Evolutionary conservation across 2,797 vertebrate genomes (phyloP), one percentile per base, ranked within the genome.

Genomic region (Tauraco hartlaubi): DNA sequence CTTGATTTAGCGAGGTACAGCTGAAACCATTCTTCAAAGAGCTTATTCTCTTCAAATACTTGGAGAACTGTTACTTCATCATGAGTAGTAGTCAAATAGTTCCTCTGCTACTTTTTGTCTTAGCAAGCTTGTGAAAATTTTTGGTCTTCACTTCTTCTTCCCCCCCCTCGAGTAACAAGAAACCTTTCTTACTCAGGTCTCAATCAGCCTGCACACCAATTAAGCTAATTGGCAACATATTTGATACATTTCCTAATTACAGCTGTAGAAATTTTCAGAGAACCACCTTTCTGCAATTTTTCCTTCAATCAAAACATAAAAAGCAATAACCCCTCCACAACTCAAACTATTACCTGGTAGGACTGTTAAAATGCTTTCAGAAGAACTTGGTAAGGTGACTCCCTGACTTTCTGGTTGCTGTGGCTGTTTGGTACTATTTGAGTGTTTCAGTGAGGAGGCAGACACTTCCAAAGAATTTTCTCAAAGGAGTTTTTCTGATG

Each of bases 181-280:
- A 91, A 85, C 49, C 39, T 94, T 54, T 80, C 61, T 56, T 69
- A 31, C 54, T 76, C 35, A n/a, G 67, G 81, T 72, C 46, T 92
- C 52, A 92, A 43, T 91, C 78, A 73, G 49, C 31, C 43, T 78
- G 90, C 61, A 9, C n/a, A 29, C 61, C 54, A 88, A 78, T 91
- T 94, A 93, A 85, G 91, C 48, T 90, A 86, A 78, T 62, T 91
- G 89, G 91, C 49, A 78, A 58, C 51, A 48, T 77, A 37, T 71
- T 48, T 68, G 46, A 87, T 71, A 78, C 18, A 44, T 21, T 35
- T n/a, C 43, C 37, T 88, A 75, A 91, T 92, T 74, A 58, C 64
- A 78, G 44, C 35, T 85, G 77, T 51, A 89, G 73, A 89, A 31
- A 22, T 54, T 84, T 79, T 54, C 67, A 48, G 52, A 79, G 73